Base-by-base conservation (phyloP, 2,113 vertebrate species). In the Pungitius pungitius region DNA sequence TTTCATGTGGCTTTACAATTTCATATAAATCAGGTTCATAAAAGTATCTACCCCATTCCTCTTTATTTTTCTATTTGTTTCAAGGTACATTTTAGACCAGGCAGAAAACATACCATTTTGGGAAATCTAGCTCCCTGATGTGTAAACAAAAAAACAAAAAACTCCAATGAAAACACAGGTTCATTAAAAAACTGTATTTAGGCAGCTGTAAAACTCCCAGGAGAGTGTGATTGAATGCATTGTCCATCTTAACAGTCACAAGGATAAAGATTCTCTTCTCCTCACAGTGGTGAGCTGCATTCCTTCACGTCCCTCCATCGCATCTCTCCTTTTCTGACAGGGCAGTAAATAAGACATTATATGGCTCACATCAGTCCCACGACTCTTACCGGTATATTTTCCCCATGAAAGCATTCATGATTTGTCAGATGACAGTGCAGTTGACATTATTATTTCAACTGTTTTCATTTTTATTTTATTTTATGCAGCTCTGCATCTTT, bases 291-390 rank as follows among this genome's bases (percentile, higher is more conserved):
- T 69, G n/a, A 30, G 47, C 77, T 67, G 15, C 59, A 65, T 62
- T 75, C 14, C 39, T 66, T n/a, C 37, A 60, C 22, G 37, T 13
- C 59, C 42, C 52, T 54, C 24, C 39, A 9, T 6, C 24, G 26
- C 30, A 13, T 42, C 61, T 35, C 42, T 52, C 5, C 15, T 43
- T 51, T 26, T 37, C 66, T 71, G 73, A 72, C 69, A 73, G 27
- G 24, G n/a, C 80, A 77, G 57, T 81, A 84, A 87, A 84, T 77
- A 84, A 81, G 70, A 67, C 59, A 54, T 67, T 40, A 69, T 45
- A 71, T 20, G 59, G 67, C 52, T 75, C 68, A 51, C 17, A 47
- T 75, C 71, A 63, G 58, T 55, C 73, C 77, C 52, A 14, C 57
- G 20, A 43, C 66, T 72, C 40, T 76, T 54, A 18, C 79, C 40